Percentiles rank a stretch among this genome's conserved stretches.
Conservation (phyloP, 2,888 invertebrate species). For the Epistrophella euchroma region DNA sequence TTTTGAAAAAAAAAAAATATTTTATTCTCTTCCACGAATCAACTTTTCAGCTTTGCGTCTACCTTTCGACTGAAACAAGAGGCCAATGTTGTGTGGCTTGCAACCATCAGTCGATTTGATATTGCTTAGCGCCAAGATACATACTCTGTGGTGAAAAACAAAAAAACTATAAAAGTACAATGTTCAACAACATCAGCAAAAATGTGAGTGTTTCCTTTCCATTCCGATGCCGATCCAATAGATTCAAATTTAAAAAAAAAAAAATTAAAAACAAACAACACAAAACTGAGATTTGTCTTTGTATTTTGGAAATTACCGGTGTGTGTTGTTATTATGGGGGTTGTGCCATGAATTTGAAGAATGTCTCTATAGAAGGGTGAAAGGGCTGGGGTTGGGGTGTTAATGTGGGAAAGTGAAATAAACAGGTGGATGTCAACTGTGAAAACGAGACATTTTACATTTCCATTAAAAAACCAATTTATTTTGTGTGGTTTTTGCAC, state of each 20-base stretch:
- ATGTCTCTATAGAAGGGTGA: constrained; percentile 25
- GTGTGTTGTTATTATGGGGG: constrained; percentile 7
- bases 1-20: constrained; percentile 8
- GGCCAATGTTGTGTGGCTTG: constrained; percentile 58
- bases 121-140: constrained; percentile 70
- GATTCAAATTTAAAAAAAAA: constrained; percentile 19
- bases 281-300: constrained; percentile 19
- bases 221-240: constrained; percentile 12
- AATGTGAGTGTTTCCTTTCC: constrained; percentile 34
- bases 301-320: constrained; percentile 46
- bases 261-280: background rate
- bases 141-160: constrained; percentile 19
- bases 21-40: constrained; percentile 33
- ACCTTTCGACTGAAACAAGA: constrained; percentile 70
- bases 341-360: constrained; percentile 27
- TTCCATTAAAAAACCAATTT: constrained; percentile 19
- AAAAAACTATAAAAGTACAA: background rate
- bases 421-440: constrained; percentile 19
- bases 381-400: constrained; percentile 24
- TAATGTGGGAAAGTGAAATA: constrained; percentile 1
- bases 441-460: constrained; percentile 15
- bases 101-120: constrained; percentile 59
- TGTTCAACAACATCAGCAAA: constrained; percentile 6
- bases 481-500: background rate
- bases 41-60: constrained; percentile 68